Evolutionary conservation across 2,797 vertebrate species (phyloP), one percentile per base, ranked within the genome.

Genomic region (Sphaeramia orbicularis): DNA sequence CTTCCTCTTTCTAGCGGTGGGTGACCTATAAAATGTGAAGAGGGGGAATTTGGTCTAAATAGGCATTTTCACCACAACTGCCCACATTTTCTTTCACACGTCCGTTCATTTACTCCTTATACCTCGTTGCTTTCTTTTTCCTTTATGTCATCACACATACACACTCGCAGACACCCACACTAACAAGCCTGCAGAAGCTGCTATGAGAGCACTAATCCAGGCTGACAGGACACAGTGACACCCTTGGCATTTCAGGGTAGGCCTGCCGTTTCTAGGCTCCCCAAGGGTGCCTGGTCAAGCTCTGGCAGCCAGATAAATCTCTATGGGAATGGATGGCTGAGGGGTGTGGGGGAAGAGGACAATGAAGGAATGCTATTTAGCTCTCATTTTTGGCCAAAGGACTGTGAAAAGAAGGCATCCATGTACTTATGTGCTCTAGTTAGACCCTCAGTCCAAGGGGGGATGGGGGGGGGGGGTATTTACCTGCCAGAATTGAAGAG

Each of bases 201-300:
- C 81, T 80, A 65, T 71, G 58, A 63, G 78, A 85, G 75, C 76
- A 78, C 83, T 93, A 93, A 95, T 92, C 79, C 71, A 78, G 84
- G 66, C 81, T 89, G 94, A 94, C 93, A 92, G 88, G 86, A 81
- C 84, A 86, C 85, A 83, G 78, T 92, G 88, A 92, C 86, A 86
- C 85, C 81, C 90, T 83, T 92, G 93, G 91, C 87, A 91, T 94
- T 93, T 93, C 78, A 83, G 84, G 85, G 85, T 78, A 81, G 81
- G 89, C 79, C 63, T 87, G 84, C 64, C 73, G 71, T 90, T 85
- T 73, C 72, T 32, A 66, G 65, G 68, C 80, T 86, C 84, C 90
- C 88, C 75, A 67, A 87, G 90, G 90, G 89, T 72, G 67, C 57
- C 44, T 73, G 84, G 69, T 81, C 86, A 83, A 80, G 73, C 74